Evolutionary conservation across 1,140 invertebrate genomes (phyloP).

Genomic region (Drosophila erecta): DNA sequence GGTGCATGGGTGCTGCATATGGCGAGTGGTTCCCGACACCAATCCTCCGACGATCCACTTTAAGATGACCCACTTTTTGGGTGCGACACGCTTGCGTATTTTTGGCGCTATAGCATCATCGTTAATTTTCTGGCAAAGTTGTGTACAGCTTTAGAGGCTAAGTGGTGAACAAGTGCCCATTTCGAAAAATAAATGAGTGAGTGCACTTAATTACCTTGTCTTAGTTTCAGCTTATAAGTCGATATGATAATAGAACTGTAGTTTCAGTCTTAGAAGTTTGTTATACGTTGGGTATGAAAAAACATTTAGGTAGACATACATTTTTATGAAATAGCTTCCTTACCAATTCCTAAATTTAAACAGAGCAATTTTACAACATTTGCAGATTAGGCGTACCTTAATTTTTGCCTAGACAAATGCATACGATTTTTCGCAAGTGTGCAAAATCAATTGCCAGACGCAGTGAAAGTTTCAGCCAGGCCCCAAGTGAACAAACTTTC

Average conservation of each 20-base stretch:
- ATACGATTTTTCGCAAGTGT: neutral
- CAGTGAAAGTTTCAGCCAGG: slow-evolving; percentile 7
- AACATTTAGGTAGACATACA: too few species aligned
- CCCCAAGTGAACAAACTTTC: slow-evolving; percentile 32
- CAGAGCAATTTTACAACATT: too few species aligned
- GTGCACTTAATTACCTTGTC: neutral
- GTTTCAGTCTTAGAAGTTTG: neutral
- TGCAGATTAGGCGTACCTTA: too few species aligned
- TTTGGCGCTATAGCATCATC: neutral
- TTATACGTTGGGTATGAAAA: too few species aligned
- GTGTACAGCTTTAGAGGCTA: neutral
- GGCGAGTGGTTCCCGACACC: slow-evolving; percentile 32
- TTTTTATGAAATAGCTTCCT: too few species aligned
- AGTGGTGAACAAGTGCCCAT: neutral
- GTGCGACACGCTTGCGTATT: neutral
- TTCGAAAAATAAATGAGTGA: neutral
- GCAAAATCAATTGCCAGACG: slow-evolving; percentile 22
- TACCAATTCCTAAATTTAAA: too few species aligned
- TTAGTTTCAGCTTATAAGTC: too few species aligned
- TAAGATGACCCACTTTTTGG: slow-evolving; percentile 29
- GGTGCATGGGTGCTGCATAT: slow-evolving; percentile 34
- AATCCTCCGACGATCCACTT: slow-evolving; percentile 22
- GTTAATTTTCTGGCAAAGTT: neutral
- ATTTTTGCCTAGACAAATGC: too few species aligned
- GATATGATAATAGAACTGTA: neutral